Evolutionary conservation across 2,797 vertebrate species (phyloP).

Genomic region (Pangasius djambal): DNA sequence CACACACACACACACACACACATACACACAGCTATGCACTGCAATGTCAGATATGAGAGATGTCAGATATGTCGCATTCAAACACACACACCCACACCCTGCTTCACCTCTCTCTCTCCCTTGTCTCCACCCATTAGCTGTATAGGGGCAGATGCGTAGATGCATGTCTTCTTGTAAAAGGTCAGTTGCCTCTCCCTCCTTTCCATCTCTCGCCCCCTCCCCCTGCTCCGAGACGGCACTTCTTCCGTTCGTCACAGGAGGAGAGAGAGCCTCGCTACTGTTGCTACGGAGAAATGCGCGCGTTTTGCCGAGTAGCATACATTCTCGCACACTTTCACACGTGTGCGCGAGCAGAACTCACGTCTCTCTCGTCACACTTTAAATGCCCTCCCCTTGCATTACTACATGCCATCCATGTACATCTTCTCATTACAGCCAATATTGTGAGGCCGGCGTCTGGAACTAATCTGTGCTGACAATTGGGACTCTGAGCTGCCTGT

Average conservation of each 20-base stretch:
- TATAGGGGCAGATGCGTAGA: conserved; percentile 35
- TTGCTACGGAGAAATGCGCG: conserved; percentile 56
- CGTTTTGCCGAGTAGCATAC: conserved; percentile 5
- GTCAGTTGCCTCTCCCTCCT: conserved; percentile 43
- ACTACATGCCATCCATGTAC: conserved; percentile 31
- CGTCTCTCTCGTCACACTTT: conserved; percentile 20
- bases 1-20: neutral
- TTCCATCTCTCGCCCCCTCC: conserved; percentile 18
- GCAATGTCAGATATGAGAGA: neutral
- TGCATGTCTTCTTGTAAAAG: conserved; percentile 47
- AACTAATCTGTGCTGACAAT: conserved; percentile 63
- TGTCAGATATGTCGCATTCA: neutral
- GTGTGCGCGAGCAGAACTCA: neutral
- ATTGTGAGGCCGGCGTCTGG: conserved; percentile 50
- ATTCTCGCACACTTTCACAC: conserved; percentile 14
- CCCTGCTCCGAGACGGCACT: conserved; percentile 45
- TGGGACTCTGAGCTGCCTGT: conserved; percentile 53
- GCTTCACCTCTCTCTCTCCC: neutral
- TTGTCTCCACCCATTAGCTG: conserved; percentile 24
- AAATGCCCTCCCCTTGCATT: neutral
- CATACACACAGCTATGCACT: neutral
- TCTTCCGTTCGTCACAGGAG: conserved; percentile 39
- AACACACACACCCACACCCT: neutral
- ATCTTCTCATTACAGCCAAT: conserved; percentile 53
- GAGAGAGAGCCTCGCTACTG: conserved; percentile 41